Evolutionary conservation across 2,888 invertebrate species (phyloP), one percentile per base, ranked within the genome.

Genomic region (Sminthurinus aureus): DNA sequence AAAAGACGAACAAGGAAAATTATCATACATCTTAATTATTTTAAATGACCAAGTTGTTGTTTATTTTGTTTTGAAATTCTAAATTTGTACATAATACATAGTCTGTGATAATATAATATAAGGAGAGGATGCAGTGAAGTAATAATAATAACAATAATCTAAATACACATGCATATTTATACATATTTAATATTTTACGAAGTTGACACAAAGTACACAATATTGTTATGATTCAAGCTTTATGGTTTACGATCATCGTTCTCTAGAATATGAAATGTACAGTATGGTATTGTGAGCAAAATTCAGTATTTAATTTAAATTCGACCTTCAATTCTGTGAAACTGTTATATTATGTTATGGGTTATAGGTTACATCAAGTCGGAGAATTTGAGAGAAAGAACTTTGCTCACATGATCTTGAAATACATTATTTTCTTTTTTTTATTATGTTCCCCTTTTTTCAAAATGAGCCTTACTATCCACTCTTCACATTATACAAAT

Each of bases 251-350:
- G 38, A 38, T 38, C 38, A 38, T 38, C n/a, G n/a, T n/a, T n/a
- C n/a, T n/a, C n/a, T n/a, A n/a, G n/a, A n/a, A n/a, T n/a, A n/a
- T n/a, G n/a, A n/a, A n/a, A n/a, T n/a, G n/a, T 66, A 66, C 18
- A 66, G 8, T 66, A 20, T 66, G 66, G 18, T 38, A 6, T 38
- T 38, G 38, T 1, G 38, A 38, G 38, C 58, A 58, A 58, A 58
- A 58, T 58, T 58, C 58, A 13, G 18, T 58, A 13, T 58, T 58
- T 18, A 18, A 58, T 58, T 58, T 58, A 18, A 58, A 58, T 71
- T 71, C 71, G 71, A 71, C 71, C 71, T 71, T 71, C 71, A 71
- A 15, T 71, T 71, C 24, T 71, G 24, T 71, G 71, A 24, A 71
- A 71, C 13, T 71, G 18, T 58, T 18, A 58, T 58, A 58, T 58